Conservation (phyloP, 2,113 vertebrate species). For the Oostethus manadensis region DNA sequence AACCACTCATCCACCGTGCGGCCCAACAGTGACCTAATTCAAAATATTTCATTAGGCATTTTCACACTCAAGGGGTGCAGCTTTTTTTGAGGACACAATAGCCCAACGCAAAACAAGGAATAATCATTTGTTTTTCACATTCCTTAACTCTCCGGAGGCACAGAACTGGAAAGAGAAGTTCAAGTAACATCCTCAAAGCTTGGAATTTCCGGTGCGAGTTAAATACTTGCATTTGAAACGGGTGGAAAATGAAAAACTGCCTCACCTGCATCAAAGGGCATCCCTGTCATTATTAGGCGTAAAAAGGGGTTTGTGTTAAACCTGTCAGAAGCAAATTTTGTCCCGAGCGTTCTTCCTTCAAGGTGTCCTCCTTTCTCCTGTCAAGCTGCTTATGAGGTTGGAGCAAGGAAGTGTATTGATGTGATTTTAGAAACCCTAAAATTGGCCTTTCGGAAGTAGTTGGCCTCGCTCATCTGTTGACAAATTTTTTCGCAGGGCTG, state of each 20-base stretch:
- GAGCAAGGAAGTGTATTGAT: constrained; percentile 29
- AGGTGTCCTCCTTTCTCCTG: constrained; percentile 46
- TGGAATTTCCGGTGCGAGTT: constrained; percentile 64
- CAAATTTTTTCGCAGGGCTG: background rate
- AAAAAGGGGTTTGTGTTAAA: constrained; percentile 43
- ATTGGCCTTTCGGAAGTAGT: too few species aligned
- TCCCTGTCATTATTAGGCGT: constrained; percentile 60
- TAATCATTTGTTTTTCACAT: constrained; percentile 59
- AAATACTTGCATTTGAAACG: constrained; percentile 59
- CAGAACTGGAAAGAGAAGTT: constrained; percentile 49
- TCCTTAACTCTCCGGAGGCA: constrained; percentile 51
- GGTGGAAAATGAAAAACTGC: constrained; percentile 61
- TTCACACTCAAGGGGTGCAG: too few species aligned
- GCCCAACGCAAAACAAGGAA: constrained; percentile 46
- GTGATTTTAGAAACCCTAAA: too few species aligned
- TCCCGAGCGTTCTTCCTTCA: constrained; percentile 48
- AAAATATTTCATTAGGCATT: too few species aligned
- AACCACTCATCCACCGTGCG: too few species aligned
- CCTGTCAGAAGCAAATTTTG: constrained; percentile 53
- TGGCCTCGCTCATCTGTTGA: constrained; percentile 1
- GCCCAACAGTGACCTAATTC: too few species aligned
- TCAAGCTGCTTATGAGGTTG: constrained; percentile 28
- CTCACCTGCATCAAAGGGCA: constrained; percentile 60
- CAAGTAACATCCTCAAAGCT: constrained; percentile 61
- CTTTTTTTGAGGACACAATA: constrained; percentile 44